Percentiles rank a stretch among this genome's conserved stretches.
phyloP scores from a whole-genome alignment of 2,888 invertebrate species.

The Pseudolycoriella hygida region DNA sequence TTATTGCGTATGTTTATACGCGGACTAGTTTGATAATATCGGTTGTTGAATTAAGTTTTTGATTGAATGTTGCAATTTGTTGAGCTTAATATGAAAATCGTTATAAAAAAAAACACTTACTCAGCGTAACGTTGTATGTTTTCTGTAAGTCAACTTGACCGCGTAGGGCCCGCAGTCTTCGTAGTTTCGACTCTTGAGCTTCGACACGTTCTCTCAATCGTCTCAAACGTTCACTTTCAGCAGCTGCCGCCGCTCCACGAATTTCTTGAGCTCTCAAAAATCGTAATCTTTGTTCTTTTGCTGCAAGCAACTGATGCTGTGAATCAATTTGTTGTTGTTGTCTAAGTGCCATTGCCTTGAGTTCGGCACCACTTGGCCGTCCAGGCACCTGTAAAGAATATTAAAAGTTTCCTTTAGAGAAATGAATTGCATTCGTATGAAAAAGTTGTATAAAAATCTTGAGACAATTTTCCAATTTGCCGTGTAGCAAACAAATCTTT shows the following conservation, averaged over 20 bases:
- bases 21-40: no score
- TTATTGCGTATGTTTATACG: no score
- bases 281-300: slow-evolving; percentile 82
- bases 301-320: slow-evolving; percentile 80
- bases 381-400: slow-evolving; percentile 57
- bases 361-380: slow-evolving; percentile 85
- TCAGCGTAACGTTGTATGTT: slow-evolving; percentile 76
- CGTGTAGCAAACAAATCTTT: no score
- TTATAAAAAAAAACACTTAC: slow-evolving; percentile 39
- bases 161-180: slow-evolving; percentile 75
- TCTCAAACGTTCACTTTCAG: slow-evolving; percentile 75
- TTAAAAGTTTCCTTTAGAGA: no score
- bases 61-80: no score
- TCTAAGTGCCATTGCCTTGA: slow-evolving; percentile 93
- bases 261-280: slow-evolving; percentile 90
- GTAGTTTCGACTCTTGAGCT: slow-evolving; percentile 84
- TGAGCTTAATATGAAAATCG: no score
- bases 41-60: no score
- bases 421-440: neutral
- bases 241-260: slow-evolving; percentile 33
- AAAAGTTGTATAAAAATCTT: neutral
- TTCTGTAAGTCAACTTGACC: slow-evolving; percentile 90
- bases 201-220: slow-evolving; percentile 82
- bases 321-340: slow-evolving; percentile 97
- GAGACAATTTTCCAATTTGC: neutral